Base-by-base conservation (phyloP, 2,113 vertebrate genomes). In the Callospermophilus lateralis region DNA sequence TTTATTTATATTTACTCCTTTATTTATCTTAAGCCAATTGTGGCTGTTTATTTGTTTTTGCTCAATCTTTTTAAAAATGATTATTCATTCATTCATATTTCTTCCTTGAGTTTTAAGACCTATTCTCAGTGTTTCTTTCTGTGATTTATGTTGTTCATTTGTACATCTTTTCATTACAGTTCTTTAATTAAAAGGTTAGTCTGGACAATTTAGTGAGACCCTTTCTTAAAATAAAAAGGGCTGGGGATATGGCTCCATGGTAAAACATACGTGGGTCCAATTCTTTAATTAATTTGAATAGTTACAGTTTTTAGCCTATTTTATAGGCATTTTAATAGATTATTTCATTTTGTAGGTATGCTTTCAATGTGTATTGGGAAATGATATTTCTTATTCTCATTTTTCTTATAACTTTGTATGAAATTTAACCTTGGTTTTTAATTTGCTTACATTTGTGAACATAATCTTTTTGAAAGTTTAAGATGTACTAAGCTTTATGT, bases 11-110 rank as follows among this genome's bases (percentile, higher is more conserved):
- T 84, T 83, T 42, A 61, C 19, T 48, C 16, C 68, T 65, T 20
- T 32, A 34, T 70, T 84, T 61, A 2, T 51, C 34, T 70, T 73
- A 90, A 91, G 30, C 16, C 26, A 81, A 70, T 90, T 78, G 26
- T 4, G 84, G 1, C 58, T 68, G 6, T 83, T 89, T 85, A 39
- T 42, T 93, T 8, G 51, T 79, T 93, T 42, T 30, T 70, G 0
- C 61, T 90, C 58, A 84, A 28, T 72, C 4, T 48, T 72, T 79
- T 90, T 51, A 72, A 4, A 79, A 87, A 39, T 80, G 11, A 81
- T 53, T 81, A 79, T 87, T 39, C 34, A 94, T 94, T 89, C 70
- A 80, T 93, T 83, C 78, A 16, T 73, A 95, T 42, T n/a, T 89
- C 4, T 83, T 77, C 65, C 26, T 85, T 79, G 26, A 85, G 10